Base-by-base conservation (phyloP, 92 coral and sea anemone genomes). In the Siderastrea siderea region DNA sequence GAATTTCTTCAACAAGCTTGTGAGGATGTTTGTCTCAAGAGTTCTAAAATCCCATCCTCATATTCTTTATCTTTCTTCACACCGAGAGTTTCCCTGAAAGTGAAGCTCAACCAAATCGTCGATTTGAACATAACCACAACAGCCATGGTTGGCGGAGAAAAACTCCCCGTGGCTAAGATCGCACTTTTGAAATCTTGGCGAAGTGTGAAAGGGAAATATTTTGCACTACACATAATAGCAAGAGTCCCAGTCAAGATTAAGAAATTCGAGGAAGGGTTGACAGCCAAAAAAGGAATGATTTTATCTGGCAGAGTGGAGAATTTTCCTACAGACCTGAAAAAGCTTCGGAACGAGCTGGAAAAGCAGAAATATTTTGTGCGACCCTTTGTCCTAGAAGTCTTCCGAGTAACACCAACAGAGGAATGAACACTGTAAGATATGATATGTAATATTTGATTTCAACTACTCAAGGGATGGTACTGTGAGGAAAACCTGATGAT, bases 171-270 rank as follows among this genome's bases (percentile, higher is more conserved):
- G 16, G 96, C 99, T 3, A 92, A 89, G 71, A 48, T 97, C 14
- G 85, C 93, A 69, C 85, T 97, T 50, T 75, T 97, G 48, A 93
- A 92, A 4, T 97, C 99, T 0, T 89, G 98, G 88, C 93, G 99
- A 2, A 95, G 96, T 49, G 99, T 97, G n/a, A 93, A 87, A 72
- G 99, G 99, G 46, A 97, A 92, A 77, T 84, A 87, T 17, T 93
- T 95, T 87, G 96, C 95, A 1, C 81, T 97, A 9, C 87, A 96
- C 63, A 81, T 97, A 60, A 90, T 97, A 43, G 90, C 98, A 55
- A 90, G 93, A 75, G 94, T 97, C 2, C 99, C 99, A 15, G 90
- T 91, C 7, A 94, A 96, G 74, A 86, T 95, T n/a, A 94, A 94
- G 75, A 95, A 95, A 79, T 88, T 97, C 71, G 86, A 86, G 14